These are phyloP conservation scores for Rhynchonycteris naso DNA, from an alignment of 2,797 vertebrate genomes.

Conservation along the genomic window DNA sequence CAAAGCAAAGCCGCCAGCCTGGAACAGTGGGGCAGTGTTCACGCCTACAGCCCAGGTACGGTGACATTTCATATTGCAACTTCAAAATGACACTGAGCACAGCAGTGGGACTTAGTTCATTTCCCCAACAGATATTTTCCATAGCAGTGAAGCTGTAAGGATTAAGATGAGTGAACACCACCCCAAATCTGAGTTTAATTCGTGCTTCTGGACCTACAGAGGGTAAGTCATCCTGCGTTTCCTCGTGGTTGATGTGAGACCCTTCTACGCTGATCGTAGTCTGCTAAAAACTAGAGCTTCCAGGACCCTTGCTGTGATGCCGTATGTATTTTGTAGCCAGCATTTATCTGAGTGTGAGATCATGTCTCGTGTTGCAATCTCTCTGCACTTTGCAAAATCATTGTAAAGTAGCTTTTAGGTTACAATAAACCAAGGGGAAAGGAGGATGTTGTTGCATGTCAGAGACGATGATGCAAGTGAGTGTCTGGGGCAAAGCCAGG, in stretches of 20 bases:
- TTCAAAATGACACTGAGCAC: neutral
- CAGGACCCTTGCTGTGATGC: neutral
- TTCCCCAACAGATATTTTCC: neutral
- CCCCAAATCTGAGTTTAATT: neutral
- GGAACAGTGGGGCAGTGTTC: neutral
- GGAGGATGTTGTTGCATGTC: rapidly evolving
- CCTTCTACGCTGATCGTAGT: too few relatives aligned
- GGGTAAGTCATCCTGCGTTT: neutral
- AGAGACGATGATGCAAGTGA: neutral
- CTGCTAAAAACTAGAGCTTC: neutral
- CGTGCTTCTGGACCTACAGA: neutral
- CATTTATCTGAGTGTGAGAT: neutral
- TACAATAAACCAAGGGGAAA: neutral
- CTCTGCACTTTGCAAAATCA: constrained; percentile 37
- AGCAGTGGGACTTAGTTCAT: neutral
- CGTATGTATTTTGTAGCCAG: neutral
- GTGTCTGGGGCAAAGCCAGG: neutral
- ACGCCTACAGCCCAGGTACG: rapidly evolving
- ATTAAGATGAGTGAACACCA: neutral
- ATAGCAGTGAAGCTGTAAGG: neutral
- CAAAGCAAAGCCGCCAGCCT: neutral
- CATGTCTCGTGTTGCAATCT: neutral
- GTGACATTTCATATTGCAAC: neutral
- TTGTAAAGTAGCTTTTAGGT: neutral
- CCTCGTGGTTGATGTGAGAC: neutral